Evolutionary conservation across 2,797 vertebrate species (phyloP).

Genomic region (Ctenopoma multispine): DNA sequence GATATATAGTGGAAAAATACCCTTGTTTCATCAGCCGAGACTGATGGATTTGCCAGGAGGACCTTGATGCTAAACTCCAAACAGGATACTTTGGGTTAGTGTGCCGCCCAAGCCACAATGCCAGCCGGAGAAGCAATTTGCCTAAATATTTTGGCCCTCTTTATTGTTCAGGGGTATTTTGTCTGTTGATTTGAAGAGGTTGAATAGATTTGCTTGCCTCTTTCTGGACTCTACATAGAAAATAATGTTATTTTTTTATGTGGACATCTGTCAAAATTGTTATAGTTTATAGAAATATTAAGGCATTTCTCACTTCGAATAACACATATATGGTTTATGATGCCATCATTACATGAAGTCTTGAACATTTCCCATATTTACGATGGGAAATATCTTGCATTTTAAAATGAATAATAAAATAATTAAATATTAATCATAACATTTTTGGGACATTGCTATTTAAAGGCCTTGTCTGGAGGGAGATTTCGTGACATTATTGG

Average conservation of each 20-base stretch:
- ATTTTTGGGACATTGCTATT: background rate
- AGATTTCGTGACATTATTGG: constrained; percentile 14
- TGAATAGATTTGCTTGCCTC: constrained; percentile 40
- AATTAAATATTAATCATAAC: too few species aligned
- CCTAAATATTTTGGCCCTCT: constrained; percentile 44
- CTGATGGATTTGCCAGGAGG: constrained; percentile 80
- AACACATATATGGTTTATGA: background rate
- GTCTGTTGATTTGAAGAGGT: constrained; percentile 52
- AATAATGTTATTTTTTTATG: constrained; percentile 16
- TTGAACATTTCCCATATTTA: background rate
- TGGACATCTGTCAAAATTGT: constrained; percentile 15
- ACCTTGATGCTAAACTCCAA: constrained; percentile 50
- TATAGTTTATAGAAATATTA: constrained; percentile 10
- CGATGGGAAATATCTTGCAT: background rate
- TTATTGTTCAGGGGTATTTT: constrained; percentile 46
- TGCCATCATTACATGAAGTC: background rate
- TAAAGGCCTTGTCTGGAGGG: background rate
- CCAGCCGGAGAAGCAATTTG: constrained; percentile 68
- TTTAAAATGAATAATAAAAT: too few species aligned
- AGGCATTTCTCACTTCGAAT: background rate
- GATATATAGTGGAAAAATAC: constrained; percentile 36
- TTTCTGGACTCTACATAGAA: constrained; percentile 21
- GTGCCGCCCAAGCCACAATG: constrained; percentile 49
- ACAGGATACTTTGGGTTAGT: constrained; percentile 55
- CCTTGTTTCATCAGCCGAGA: constrained; percentile 65